Evolutionary conservation across 2,797 vertebrate genomes (phyloP).

Genomic region (Chaetodon trifasciatus): DNA sequence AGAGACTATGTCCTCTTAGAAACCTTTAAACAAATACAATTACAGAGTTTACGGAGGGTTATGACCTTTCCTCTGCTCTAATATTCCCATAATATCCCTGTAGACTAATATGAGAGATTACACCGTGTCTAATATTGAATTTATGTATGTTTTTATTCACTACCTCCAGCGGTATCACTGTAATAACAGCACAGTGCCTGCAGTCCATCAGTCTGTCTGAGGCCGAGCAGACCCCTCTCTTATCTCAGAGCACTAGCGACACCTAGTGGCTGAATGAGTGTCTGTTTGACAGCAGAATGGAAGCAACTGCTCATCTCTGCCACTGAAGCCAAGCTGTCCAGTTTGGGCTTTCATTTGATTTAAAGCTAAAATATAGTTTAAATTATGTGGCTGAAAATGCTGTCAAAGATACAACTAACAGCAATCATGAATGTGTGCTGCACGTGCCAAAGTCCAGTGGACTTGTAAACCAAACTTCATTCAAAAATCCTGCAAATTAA

Average conservation of each 20-base stretch:
- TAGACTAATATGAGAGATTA: neutral
- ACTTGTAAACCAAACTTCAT: neutral
- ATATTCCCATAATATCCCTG: neutral
- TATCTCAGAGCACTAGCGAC: constrained; percentile 41
- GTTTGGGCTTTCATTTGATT: neutral
- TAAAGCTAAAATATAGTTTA: neutral
- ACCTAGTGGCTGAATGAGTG: constrained; percentile 39
- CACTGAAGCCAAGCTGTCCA: neutral
- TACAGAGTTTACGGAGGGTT: neutral
- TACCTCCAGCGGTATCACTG: neutral
- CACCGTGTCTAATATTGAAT: neutral
- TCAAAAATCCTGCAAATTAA: neutral
- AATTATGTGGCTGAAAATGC: no score
- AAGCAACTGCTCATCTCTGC: neutral
- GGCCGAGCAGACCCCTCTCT: neutral
- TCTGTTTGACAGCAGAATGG: neutral
- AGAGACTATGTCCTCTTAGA: neutral
- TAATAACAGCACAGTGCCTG: neutral
- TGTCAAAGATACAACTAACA: neutral
- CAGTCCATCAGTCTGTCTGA: neutral
- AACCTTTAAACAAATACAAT: neutral
- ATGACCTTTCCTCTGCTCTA: neutral
- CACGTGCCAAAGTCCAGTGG: neutral
- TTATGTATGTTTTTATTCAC: neutral
- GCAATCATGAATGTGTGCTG: neutral